Percentiles rank a stretch among this genome's conserved stretches.
phyloP scores from a whole-genome alignment of 30 jellyfish, hydroid and myxozoan genomes.

The Turritopsis dohrnii region DNA sequence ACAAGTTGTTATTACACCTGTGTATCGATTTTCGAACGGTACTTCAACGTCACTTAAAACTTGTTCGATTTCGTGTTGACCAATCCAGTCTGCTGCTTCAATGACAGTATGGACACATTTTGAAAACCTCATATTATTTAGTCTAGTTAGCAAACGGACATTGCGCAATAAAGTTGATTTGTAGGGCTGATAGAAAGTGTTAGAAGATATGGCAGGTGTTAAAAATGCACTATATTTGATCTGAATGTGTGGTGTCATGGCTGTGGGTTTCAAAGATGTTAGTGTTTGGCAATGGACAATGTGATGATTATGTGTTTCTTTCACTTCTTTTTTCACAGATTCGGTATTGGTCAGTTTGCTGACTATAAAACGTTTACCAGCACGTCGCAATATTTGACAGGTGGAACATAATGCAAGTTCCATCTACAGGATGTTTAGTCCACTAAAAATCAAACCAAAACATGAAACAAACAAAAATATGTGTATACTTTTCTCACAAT shows the following conservation, averaged over 20 bases:
- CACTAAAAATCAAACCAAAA: too few relatives aligned
- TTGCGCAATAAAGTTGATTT: not conserved
- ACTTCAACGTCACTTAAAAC: not conserved
- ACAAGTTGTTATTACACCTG: constrained; percentile 19
- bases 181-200: not conserved
- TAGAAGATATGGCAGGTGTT: not conserved
- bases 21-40: constrained; percentile 16
- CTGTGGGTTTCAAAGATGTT: not conserved
- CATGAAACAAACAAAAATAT: too few relatives aligned
- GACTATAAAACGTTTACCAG: constrained; percentile 24
- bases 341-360: not conserved
- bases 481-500: too few relatives aligned
- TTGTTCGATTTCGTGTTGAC: constrained; percentile 26
- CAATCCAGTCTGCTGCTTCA: not conserved
- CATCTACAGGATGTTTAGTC: constrained; percentile 12
- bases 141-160: not conserved
- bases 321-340: not conserved
- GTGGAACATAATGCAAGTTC: constrained; percentile 20
- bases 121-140: not conserved
- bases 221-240: not conserved
- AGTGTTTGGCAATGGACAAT: not conserved
- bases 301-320: too few relatives aligned
- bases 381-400: constrained; percentile 29
- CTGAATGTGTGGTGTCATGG: not conserved
- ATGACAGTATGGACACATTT: constrained; percentile 8